phyloP scores from a whole-genome alignment of 1,140 invertebrate genomes.

The Drosophila triauraria region DNA sequence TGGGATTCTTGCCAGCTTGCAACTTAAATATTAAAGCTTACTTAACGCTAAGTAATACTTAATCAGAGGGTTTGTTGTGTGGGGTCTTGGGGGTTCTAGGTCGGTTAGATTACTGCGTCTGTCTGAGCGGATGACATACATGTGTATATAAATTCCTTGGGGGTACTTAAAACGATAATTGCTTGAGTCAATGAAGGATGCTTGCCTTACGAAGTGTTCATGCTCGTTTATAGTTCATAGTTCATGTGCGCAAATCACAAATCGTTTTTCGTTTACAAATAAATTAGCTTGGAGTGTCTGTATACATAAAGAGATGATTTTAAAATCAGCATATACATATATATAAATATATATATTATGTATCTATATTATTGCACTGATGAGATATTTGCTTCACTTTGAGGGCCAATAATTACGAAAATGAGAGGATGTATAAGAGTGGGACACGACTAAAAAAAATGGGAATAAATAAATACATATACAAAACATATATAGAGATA shows the following conservation, averaged over 20 bases:
- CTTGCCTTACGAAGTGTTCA: slow-evolving; percentile 24
- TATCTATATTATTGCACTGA: slow-evolving; percentile 72
- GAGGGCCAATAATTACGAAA: slow-evolving; percentile 48
- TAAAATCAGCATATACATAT: slow-evolving; percentile 21
- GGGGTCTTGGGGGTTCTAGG: slow-evolving; percentile 17
- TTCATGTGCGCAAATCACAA: slow-evolving; percentile 51
- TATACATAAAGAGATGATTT: slow-evolving; percentile 49
- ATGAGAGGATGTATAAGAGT: slow-evolving; percentile 19
- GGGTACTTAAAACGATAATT: slow-evolving; percentile 55
- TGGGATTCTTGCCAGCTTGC: slow-evolving; percentile 45
- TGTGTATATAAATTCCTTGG: slow-evolving; percentile 44
- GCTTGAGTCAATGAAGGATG: slow-evolving; percentile 33
- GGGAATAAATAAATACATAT: slow-evolving; percentile 70
- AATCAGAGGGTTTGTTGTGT: slow-evolving; percentile 70
- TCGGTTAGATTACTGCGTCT: slow-evolving; percentile 31
- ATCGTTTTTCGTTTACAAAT: slow-evolving; percentile 60
- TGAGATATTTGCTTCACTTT: slow-evolving; percentile 59
- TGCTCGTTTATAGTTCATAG: slow-evolving; percentile 7
- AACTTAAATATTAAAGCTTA: slow-evolving; percentile 67
- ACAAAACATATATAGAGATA: slow-evolving; percentile 17
- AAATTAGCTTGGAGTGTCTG: slow-evolving; percentile 63
- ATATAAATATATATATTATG: slow-evolving; percentile 1
- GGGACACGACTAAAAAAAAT: slow-evolving; percentile 16
- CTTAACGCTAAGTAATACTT: slow-evolving; percentile 77
- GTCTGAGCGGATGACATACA: slow-evolving; percentile 29